Conservation (phyloP, 2,113 vertebrate species). For the Aldabrachelys gigantea region DNA sequence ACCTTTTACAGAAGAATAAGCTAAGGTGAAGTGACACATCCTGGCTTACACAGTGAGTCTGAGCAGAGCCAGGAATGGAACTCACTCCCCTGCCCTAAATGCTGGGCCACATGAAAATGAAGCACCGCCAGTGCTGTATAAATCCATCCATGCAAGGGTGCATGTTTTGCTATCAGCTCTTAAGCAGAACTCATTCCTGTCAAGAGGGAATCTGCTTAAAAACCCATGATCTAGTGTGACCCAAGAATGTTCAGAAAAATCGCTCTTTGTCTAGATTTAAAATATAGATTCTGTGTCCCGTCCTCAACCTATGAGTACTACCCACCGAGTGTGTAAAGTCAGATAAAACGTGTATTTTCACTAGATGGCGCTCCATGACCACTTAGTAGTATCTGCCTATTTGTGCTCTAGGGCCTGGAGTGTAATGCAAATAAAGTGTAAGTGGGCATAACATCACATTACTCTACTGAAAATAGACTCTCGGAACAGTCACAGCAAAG, state of each 20-base stretch:
- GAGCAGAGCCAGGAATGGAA: rapidly evolving
- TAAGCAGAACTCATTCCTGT: neutral
- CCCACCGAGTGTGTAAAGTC: neutral
- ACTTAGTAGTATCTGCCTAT: neutral
- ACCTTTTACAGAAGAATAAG: neutral
- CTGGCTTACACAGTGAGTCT: too few relatives aligned
- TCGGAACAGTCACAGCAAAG: neutral
- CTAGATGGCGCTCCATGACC: neutral
- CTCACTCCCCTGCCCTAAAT: neutral
- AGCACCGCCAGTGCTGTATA: neutral
- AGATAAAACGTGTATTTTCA: neutral
- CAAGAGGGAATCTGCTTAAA: neutral
- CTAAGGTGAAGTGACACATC: neutral
- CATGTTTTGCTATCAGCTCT: neutral
- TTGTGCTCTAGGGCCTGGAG: too few relatives aligned
- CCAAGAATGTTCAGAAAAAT: neutral
- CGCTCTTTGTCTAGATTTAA: neutral
- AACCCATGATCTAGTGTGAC: neutral
- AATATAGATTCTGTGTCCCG: neutral
- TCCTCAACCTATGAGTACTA: neutral
- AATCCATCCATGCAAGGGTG: neutral
- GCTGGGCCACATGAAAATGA: neutral
- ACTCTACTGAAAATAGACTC: neutral
- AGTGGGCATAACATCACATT: too few relatives aligned
- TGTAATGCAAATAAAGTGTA: neutral